Conservation (phyloP, 30 jellyfish, hydroid and myxozoan genomes). For the Sanderia malayensis region DNA sequence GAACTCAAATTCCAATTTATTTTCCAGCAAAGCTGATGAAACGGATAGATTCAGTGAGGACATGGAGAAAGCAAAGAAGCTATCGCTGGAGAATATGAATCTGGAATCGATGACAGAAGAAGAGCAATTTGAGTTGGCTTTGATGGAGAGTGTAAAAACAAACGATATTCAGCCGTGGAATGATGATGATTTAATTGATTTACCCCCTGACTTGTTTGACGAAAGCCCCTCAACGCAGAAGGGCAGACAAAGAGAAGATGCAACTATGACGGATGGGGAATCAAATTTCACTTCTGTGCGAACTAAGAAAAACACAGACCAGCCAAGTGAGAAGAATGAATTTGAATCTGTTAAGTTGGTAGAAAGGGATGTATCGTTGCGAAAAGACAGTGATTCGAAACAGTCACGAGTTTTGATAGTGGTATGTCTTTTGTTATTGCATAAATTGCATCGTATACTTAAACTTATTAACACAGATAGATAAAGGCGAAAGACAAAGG, state of each 20-base stretch:
- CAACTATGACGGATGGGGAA: not conserved
- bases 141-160: slow-evolving; percentile 43
- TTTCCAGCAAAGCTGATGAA: slow-evolving; percentile 25
- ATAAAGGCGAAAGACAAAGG: too few relatives aligned
- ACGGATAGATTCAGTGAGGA: slow-evolving; percentile 22
- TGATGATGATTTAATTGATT: slow-evolving; percentile 3
- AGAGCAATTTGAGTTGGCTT: slow-evolving; percentile 61
- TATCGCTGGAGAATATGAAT: slow-evolving; percentile 8
- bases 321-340: not conserved
- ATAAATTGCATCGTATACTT: too few relatives aligned
- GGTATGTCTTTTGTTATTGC: too few relatives aligned
- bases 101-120: slow-evolving; percentile 51
- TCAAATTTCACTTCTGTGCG: not conserved
- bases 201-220: slow-evolving; percentile 20
- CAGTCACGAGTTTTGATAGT: too few relatives aligned
- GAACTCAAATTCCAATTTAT: not conserved
- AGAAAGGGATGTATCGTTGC: not conserved
- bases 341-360: not conserved
- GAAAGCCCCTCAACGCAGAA: not conserved
- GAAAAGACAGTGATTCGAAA: not conserved
- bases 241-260: not conserved
- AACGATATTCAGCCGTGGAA: not conserved
- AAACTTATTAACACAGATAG: too few relatives aligned
- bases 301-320: not conserved
- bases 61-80: slow-evolving; percentile 21